Evolutionary conservation across 23 tunicate species (phyloP).

Genomic region (Ascidia mentula): DNA sequence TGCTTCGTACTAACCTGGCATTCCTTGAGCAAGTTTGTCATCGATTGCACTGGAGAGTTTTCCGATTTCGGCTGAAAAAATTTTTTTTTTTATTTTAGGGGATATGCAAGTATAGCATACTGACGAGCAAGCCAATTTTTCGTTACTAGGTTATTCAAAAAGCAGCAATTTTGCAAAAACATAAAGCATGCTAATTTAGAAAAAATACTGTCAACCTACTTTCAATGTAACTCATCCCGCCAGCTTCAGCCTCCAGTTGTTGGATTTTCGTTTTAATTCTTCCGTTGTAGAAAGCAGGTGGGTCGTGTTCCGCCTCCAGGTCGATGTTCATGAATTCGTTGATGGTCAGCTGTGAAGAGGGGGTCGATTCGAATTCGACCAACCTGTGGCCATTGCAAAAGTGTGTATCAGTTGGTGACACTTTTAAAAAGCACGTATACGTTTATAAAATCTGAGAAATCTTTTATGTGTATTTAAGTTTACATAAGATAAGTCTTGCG

Average conservation of each 20-base stretch:
- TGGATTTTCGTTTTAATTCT: constrained; percentile 62
- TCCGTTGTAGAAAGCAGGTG: constrained; percentile 86
- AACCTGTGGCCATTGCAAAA: too few species aligned
- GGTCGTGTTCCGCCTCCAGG: constrained; percentile 91
- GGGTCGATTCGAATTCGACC: constrained; percentile 88
- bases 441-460: too few species aligned
- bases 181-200: too few species aligned
- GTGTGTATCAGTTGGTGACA: too few species aligned
- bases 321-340: constrained; percentile 95
- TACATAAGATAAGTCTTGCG: too few species aligned
- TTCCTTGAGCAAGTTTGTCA: constrained; percentile 16
- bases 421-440: too few species aligned
- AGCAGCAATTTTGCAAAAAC: too few species aligned
- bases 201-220: constrained; percentile 11
- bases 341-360: constrained; percentile 93
- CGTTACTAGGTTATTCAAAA: too few species aligned
- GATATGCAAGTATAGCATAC: too few species aligned
- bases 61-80: constrained; percentile 69
- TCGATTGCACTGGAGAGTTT: constrained; percentile 74
- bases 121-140: too few species aligned
- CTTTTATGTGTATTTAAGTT: too few species aligned
- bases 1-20: not conserved
- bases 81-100: too few species aligned
- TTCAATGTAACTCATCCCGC: constrained; percentile 45
- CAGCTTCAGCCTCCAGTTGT: constrained; percentile 50